Evolutionary conservation across 2,888 invertebrate genomes (phyloP).

Genomic region (Drosophila subsilvestris): DNA sequence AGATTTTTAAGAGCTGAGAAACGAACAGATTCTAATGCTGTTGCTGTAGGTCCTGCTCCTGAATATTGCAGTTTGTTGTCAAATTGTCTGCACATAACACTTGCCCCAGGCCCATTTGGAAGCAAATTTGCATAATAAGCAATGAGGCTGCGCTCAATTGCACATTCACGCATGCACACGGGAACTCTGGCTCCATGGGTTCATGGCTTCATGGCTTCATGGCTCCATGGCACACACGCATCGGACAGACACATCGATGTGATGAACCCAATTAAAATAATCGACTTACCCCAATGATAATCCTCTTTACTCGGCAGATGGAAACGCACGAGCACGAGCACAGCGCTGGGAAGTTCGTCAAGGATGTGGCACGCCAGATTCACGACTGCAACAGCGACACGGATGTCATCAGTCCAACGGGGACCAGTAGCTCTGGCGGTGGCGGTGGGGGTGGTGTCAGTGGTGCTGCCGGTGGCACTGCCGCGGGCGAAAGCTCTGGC

Average conservation of each 20-base stretch:
- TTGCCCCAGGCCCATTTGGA: slow-evolving; percentile 2
- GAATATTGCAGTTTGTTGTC: slow-evolving; percentile 5
- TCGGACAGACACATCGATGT: slow-evolving; percentile 6
- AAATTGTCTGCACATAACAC: slow-evolving; percentile 14
- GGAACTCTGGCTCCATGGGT: neutral
- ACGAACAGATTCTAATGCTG: neutral
- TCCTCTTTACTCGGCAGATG: slow-evolving; percentile 58
- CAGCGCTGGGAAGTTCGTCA: slow-evolving; percentile 71
- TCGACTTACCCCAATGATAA: neutral
- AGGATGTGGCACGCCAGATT: slow-evolving; percentile 68
- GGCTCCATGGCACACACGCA: neutral
- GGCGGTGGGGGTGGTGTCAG: slow-evolving; percentile 82
- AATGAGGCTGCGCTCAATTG: slow-evolving; percentile 40
- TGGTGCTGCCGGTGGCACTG: slow-evolving; percentile 81
- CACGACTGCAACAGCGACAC: slow-evolving; percentile 80
- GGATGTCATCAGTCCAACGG: slow-evolving; percentile 81
- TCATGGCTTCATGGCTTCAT: slow-evolving; percentile 15
- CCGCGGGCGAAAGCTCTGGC: slow-evolving; percentile 61
- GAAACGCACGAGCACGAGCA: slow-evolving; percentile 75
- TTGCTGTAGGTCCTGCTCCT: neutral
- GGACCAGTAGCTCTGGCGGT: slow-evolving; percentile 80
- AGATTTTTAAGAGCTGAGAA: neutral
- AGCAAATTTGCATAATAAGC: slow-evolving; percentile 48
- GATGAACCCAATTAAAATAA: slow-evolving; percentile 26
- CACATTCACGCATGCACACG: slow-evolving; percentile 7